Evolutionary conservation across 2,113 vertebrate genomes (phyloP), one percentile per base, ranked within the genome.

Genomic region (Catharus fuscescens): DNA sequence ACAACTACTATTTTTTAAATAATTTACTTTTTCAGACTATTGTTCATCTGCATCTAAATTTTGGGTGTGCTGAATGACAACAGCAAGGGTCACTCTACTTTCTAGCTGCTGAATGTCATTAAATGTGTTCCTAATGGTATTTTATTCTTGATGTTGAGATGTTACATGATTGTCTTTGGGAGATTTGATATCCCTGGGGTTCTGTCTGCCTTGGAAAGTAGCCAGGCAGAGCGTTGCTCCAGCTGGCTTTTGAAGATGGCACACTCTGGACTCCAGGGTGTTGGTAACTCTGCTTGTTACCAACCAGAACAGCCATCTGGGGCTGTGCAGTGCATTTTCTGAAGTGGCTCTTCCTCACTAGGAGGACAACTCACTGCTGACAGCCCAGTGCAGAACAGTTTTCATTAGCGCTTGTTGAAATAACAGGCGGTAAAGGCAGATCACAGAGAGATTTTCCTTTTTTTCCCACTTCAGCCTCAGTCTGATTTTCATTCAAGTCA

Each of bases 131-230:
- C 54, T 40, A 13, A 19, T 42, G 5, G 10, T 32, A 2, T 38
- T 72, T 60, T 19, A 3, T 47, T 44, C n/a, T 40, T 20, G 16
- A 18, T 52, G 8, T 0, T 17, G n/a, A 29, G 52, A 26, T 21
- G 25, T 45, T 67, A 26, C 2, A 0, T 14, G 31, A 8, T 28
- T 50, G 29, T 47, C 13, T 24, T 1, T 29, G 6, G 34, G 28
- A 48, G 32, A 45, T 18, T 19, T 0, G 4, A 4, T 48, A 18
- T 9, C 44, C 6, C 0, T 36, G 1, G 14, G 0, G 6, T 50
- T 69, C 52, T 24, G 50, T 47, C 28, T 52, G 29, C n/a, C 47
- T 42, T 4, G n/a, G 56, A 10, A 29, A 21, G 50, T 1, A 26
- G 64, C 18, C 8, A 6, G 11, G 40, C 21, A 15, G n/a, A 60